These are phyloP conservation scores for pig (Sus scrofa) DNA, from an alignment of 2,113 vertebrate genomes.

Conservation along the genomic window DNA sequence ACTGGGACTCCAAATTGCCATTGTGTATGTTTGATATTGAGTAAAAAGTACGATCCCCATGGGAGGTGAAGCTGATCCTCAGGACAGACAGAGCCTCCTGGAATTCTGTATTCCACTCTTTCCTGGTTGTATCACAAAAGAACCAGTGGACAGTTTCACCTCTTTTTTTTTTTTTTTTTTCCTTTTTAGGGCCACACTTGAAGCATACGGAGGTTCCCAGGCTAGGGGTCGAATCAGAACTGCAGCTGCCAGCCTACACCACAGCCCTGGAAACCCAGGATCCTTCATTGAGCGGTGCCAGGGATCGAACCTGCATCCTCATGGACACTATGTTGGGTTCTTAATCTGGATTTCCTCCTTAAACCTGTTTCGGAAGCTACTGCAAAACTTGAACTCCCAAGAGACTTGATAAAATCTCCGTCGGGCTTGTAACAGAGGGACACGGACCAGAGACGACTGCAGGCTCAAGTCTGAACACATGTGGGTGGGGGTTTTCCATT, in stretches of 20 bases:
- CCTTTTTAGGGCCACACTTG: no score
- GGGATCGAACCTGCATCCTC: no score
- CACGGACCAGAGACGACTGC: neutral
- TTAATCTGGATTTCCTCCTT: neutral
- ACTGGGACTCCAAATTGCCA: neutral
- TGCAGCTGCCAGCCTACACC: no score
- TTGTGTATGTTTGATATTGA: neutral
- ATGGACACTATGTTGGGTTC: no score
- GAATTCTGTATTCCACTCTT: neutral
- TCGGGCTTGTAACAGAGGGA: fast-evolving
- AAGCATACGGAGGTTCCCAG: no score
- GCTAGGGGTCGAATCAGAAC: no score
- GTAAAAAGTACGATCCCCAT: fast-evolving
- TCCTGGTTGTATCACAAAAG: neutral
- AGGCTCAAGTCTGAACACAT: neutral
- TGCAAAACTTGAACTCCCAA: neutral
- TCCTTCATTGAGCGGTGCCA: no score
- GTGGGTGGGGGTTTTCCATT: neutral
- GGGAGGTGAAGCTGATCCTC: neutral
- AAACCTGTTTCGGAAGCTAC: neutral
- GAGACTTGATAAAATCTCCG: neutral
- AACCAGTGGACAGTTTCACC: neutral
- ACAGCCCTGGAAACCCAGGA: no score
- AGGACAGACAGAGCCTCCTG: neutral
- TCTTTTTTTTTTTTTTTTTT: no score